A percentile compares a stretch with the other conserved stretches of the same genome.
These are phyloP conservation scores for Laodelphax striatellus DNA, from an alignment of 1,140 invertebrate genomes.

Conservation along the genomic window DNA sequence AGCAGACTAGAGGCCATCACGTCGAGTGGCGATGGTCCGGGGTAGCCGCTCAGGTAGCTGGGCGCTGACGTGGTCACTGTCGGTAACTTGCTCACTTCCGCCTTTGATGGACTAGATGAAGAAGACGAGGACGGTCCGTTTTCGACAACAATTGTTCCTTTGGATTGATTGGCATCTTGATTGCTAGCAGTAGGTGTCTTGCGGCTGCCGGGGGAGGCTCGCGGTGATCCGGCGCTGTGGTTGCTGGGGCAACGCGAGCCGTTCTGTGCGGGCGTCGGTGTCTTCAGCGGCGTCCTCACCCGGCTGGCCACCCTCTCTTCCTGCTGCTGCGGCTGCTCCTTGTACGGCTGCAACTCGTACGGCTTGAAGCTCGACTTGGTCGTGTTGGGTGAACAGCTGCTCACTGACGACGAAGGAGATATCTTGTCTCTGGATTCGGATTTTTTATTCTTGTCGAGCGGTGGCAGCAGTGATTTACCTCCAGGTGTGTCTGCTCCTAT, in stretches of 20 bases:
- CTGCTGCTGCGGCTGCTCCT: conserved; percentile 49
- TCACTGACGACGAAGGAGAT: conserved; percentile 6
- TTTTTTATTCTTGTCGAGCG: conserved; percentile 53
- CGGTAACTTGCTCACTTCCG: neutral
- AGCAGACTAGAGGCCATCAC: conserved; percentile 21
- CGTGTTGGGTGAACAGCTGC: conserved; percentile 33
- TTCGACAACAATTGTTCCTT: neutral
- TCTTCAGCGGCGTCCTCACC: conserved; percentile 17
- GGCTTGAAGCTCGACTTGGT: conserved; percentile 69
- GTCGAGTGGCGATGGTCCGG: conserved; percentile 17
- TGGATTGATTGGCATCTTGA: conserved; percentile 4
- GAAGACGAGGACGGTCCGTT: conserved; percentile 11
- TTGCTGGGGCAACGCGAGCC: conserved; percentile 17
- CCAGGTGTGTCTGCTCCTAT: conserved; percentile 83
- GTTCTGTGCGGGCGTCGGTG: conserved; percentile 2
- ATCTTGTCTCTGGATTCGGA: conserved; percentile 14
- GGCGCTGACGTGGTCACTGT: conserved; percentile 37
- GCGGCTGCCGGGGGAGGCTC: conserved; percentile 17
- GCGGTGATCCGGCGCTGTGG: conserved; percentile 19
- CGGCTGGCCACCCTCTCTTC: conserved; percentile 34
- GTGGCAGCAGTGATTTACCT: conserved; percentile 48
- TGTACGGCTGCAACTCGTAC: conserved; percentile 61
- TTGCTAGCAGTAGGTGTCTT: conserved; percentile 14
- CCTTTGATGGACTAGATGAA: conserved; percentile 8
- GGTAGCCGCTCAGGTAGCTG: conserved; percentile 18